Evolutionary conservation across 2,113 vertebrate genomes (phyloP).

Genomic region (Bos indicus): DNA sequence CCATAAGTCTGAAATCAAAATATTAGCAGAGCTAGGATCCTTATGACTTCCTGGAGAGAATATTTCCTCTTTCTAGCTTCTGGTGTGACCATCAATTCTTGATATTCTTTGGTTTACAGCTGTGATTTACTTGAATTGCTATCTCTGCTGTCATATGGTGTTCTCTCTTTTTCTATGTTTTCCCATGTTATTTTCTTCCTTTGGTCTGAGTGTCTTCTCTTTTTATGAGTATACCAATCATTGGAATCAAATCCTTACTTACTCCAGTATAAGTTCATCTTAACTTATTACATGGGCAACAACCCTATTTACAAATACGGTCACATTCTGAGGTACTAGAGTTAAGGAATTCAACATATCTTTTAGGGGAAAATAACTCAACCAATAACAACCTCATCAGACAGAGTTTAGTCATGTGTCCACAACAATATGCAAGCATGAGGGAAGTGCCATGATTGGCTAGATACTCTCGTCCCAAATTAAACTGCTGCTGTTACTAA

Average conservation of each 20-base stretch:
- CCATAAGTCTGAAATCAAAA: not conserved
- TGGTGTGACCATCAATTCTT: not conserved
- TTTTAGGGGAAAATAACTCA: not conserved
- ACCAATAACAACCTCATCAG: not conserved
- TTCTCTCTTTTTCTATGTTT: not conserved
- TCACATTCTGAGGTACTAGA: not conserved
- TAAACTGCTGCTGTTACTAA: not conserved
- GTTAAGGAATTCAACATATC: not conserved
- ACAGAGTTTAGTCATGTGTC: not conserved
- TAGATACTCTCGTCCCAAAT: not conserved
- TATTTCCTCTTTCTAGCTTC: not conserved
- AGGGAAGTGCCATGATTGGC: not conserved
- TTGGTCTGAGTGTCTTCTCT: not conserved
- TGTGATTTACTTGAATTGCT: not conserved
- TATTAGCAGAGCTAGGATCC: not conserved
- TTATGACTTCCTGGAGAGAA: not conserved
- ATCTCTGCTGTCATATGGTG: not conserved
- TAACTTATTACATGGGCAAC: not conserved
- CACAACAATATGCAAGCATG: not conserved
- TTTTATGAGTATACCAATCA: not conserved
- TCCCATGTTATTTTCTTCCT: not conserved
- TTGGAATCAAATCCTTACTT: not conserved
- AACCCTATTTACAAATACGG: not conserved
- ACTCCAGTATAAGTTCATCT: not conserved
- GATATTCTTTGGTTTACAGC: not conserved